These are phyloP conservation scores for Plumapathes pennacea DNA, from an alignment of 92 coral and sea anemone genomes.

Conservation along the genomic window DNA sequence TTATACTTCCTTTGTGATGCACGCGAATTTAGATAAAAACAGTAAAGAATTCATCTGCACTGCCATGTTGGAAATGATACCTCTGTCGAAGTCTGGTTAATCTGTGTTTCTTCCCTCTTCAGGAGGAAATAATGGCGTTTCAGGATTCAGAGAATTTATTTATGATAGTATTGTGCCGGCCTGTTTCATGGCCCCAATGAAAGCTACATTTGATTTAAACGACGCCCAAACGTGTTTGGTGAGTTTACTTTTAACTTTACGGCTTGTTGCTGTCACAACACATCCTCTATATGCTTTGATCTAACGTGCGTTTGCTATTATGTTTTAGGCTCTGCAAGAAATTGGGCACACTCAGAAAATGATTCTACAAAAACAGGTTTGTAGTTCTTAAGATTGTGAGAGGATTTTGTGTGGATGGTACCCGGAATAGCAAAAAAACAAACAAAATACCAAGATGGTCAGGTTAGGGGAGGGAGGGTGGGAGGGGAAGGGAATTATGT, in stretches of 20 bases:
- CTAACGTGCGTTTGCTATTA: neutral
- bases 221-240: constrained; percentile 96
- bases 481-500: too few relatives aligned
- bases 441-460: neutral
- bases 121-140: constrained; percentile 81
- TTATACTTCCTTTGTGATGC: too few relatives aligned
- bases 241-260: constrained; percentile 3
- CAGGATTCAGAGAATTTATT: constrained; percentile 86
- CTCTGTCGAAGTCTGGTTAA: too few relatives aligned
- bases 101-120: neutral
- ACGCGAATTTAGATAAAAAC: too few relatives aligned
- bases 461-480: neutral
- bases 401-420: neutral
- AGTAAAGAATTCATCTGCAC: too few relatives aligned
- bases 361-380: constrained; percentile 88
- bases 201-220: constrained; percentile 77
- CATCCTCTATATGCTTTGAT: neutral
- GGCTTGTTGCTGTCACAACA: neutral
- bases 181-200: constrained; percentile 88
- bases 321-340: constrained; percentile 82
- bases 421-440: too few relatives aligned
- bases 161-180: constrained; percentile 88
- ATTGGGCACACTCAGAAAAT: constrained; percentile 82
- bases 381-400: neutral
- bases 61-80: too few relatives aligned